Conservation (phyloP, 2,797 vertebrate species). For the Sebastiscus tertius region DNA sequence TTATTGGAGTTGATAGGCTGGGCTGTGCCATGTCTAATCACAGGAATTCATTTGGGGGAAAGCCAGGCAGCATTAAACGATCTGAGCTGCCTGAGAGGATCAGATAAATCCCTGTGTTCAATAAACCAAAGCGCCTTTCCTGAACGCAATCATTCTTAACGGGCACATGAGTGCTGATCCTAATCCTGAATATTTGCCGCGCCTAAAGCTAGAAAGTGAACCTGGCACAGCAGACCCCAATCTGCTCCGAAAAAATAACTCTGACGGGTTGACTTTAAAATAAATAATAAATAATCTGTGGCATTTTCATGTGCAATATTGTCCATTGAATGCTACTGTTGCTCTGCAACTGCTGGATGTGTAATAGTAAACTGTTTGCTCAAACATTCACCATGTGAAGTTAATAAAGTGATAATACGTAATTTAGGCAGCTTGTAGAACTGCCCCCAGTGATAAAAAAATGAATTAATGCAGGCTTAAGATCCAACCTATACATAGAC, state of each 20-base stretch:
- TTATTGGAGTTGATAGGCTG: slow-evolving; percentile 66
- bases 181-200: slow-evolving; percentile 83
- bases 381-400: not conserved
- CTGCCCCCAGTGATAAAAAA: not conserved
- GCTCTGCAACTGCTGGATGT: not conserved
- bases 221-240: slow-evolving; percentile 44
- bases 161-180: slow-evolving; percentile 79
- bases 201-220: slow-evolving; percentile 60
- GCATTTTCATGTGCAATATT: not conserved
- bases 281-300: slow-evolving; percentile 1
- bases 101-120: slow-evolving; percentile 85
- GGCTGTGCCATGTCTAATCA: slow-evolving; percentile 79
- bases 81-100: slow-evolving; percentile 84
- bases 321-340: not conserved
- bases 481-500: not conserved
- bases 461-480: not conserved
- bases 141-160: slow-evolving; percentile 86
- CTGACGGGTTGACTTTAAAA: slow-evolving; percentile 38
- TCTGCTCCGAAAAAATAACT: slow-evolving; percentile 55
- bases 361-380: not conserved
- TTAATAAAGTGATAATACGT: not conserved
- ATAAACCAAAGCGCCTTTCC: slow-evolving; percentile 85
- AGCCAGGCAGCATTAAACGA: slow-evolving; percentile 81
- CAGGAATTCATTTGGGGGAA: slow-evolving; percentile 81
- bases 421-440: not conserved